Evolutionary conservation across 2,113 vertebrate genomes (phyloP).

Genomic region (Lipotes vexillifer): DNA sequence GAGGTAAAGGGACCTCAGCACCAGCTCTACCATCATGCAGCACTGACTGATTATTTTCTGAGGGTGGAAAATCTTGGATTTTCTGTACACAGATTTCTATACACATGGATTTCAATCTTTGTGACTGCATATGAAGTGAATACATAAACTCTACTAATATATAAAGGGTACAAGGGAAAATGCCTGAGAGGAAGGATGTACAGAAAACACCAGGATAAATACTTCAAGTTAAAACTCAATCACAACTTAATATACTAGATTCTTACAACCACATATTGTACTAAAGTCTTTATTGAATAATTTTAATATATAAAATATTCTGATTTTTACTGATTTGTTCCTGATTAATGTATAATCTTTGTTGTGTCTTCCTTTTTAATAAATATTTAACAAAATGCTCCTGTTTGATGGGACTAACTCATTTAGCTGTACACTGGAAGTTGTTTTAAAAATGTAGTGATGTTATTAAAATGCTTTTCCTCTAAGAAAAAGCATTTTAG

Average conservation of each 20-base stretch:
- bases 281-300: background rate
- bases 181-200: background rate
- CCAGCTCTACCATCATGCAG: too few species aligned
- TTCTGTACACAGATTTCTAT: background rate
- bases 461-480: background rate
- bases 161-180: background rate
- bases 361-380: background rate
- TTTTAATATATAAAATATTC: background rate
- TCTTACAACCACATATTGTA: background rate
- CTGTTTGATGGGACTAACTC: background rate
- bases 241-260: background rate
- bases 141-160: background rate
- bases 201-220: background rate
- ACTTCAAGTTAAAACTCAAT: background rate
- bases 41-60: background rate
- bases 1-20: background rate
- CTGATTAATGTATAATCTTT: background rate
- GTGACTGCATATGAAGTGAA: background rate
- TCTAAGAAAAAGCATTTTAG: background rate
- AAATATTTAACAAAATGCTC: background rate
- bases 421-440: background rate
- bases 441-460: background rate
- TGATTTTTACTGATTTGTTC: background rate
- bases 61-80: background rate
- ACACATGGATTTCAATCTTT: background rate